Evolutionary conservation across 1,140 invertebrate species (phyloP), one percentile per base, ranked within the genome.

Genomic region (Lordiphosa clarofinis): DNA sequence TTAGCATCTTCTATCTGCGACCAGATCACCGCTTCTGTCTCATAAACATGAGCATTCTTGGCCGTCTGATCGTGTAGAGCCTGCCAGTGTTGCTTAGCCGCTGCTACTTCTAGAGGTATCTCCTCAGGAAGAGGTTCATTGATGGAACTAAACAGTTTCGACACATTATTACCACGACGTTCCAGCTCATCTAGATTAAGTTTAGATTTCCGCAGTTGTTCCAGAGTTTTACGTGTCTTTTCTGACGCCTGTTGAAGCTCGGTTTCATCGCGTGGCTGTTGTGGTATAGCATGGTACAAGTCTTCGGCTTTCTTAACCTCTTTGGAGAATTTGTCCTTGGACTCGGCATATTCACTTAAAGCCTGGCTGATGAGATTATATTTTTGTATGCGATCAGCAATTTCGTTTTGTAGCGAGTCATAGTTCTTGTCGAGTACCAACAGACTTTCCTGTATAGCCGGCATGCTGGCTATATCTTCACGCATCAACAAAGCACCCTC

Each of bases 1-100:
- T 95, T 96, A 0, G 93, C 92, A 61, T 96, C 94, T 53, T 96
- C 94, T 4, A 98, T 94, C 88, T 98, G 96, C 68, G 96, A 95
- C 96, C 96, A 98, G 43, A 98, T 94, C 4, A 96, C 94, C 0
- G 94, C 90, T 87, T 98, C 96, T 1, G 96, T 95, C 89, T 98
- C 96, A 38, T 95, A 92, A 42, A 93, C 93, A 88, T 97, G 94
- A 8, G 93, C 91, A 58, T 92, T 91, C 57, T 93, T 93, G 11
- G 93, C 92, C 3, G 94, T 90, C 57, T 93, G 92, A 56, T 94
- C 92, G 71, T 94, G 93, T 10, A 92, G 90, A 44, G 93, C 92
- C 69, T 96, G 93, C 93, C 95, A 97, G n/a, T 92, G 90, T 19
- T 93, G 91, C 67, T 94, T 92, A 8, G 92, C 90, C 12, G 90